Evolutionary conservation across 2,888 invertebrate genomes (phyloP).

Genomic region (Parapristionchus giblindavisi): DNA sequence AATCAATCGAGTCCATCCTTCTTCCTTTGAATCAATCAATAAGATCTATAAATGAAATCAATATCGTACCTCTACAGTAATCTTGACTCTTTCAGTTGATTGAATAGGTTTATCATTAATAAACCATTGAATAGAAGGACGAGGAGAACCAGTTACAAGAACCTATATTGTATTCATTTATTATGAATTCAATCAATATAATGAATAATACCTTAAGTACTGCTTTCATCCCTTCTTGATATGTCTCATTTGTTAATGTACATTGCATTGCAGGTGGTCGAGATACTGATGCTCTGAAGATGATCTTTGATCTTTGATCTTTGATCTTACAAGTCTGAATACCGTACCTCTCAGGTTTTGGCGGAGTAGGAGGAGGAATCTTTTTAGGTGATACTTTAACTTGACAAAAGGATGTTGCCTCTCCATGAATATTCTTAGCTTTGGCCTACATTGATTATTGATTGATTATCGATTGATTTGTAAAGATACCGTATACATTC

Average conservation of each 20-base stretch:
- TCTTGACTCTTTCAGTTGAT: conserved; percentile 45
- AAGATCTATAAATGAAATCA: not conserved
- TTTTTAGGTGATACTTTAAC: conserved; percentile 53
- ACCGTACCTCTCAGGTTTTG: conserved; percentile 39
- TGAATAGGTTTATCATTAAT: conserved; percentile 60
- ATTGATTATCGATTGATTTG: not conserved
- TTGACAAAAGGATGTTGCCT: conserved; percentile 65
- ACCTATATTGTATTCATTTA: conserved; percentile 44
- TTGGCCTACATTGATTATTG: conserved; percentile 68
- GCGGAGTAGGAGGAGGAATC: conserved; percentile 40
- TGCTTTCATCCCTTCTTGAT: conserved; percentile 59
- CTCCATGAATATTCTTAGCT: conserved; percentile 77
- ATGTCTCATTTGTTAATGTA: conserved; percentile 60
- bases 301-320: too few relatives aligned
- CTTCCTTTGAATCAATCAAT: conserved; percentile 58
- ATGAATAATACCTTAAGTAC: conserved; percentile 49
- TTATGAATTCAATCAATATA: not conserved
- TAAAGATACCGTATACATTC: conserved; percentile 57
- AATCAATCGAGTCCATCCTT: conserved; percentile 59
- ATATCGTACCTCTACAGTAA: conserved; percentile 40
- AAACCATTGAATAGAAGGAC: conserved; percentile 65
- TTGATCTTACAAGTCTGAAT: conserved; percentile 14
- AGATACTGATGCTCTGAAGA: not conserved
- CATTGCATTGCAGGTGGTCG: conserved; percentile 60
- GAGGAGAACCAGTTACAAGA: conserved; percentile 60